A percentile compares a stretch with the other conserved stretches of the same genome.
phyloP scores from a whole-genome alignment of 2,113 vertebrate genomes.

The Okapia johnstoni region DNA sequence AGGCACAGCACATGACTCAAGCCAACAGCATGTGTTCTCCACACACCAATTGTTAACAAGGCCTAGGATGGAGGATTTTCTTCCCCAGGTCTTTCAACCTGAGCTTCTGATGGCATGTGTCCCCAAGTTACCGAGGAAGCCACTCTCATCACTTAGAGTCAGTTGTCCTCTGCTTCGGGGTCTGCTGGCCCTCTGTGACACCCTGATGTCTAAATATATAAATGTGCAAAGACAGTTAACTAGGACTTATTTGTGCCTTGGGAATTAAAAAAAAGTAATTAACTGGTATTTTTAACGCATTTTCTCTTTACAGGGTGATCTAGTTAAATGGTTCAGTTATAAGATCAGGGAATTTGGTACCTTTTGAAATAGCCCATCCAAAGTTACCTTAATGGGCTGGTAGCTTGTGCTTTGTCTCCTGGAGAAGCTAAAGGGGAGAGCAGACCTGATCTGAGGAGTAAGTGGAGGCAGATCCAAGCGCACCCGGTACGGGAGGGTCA shows the following conservation, averaged over 20 bases:
- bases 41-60: background rate
- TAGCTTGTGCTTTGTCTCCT: conserved; percentile 20
- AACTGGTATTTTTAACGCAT: conserved; percentile 78
- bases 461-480: background rate
- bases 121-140: background rate
- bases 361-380: conserved; percentile 73
- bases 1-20: background rate
- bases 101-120: background rate
- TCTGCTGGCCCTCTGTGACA: background rate
- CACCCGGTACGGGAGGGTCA: background rate
- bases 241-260: conserved; percentile 73
- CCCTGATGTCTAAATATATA: conserved; percentile 75
- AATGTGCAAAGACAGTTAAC: conserved; percentile 75
- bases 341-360: conserved; percentile 77
- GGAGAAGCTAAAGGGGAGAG: conserved; percentile 2
- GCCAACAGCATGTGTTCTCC: background rate
- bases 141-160: background rate
- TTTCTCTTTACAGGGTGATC: conserved; percentile 75
- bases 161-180: background rate
- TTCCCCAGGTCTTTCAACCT: background rate
- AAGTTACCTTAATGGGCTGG: conserved; percentile 62
- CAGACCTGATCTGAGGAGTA: background rate
- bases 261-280: conserved; percentile 78
- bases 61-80: background rate
- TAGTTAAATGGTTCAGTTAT: conserved; percentile 74